phyloP scores from a whole-genome alignment of 2,797 vertebrate genomes.

The Poecilia gillii region DNA sequence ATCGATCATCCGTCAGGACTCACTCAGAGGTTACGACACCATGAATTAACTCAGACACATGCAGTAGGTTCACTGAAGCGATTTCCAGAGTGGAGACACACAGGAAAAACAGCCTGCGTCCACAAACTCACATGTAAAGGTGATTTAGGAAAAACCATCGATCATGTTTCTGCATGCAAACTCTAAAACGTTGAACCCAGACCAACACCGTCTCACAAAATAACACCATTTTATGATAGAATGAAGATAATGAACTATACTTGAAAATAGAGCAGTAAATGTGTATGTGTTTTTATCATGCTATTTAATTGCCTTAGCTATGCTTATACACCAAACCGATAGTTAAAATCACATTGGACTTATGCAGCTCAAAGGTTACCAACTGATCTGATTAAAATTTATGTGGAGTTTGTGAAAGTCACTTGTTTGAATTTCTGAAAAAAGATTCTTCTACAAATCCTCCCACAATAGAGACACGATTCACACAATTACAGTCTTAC shows the following conservation, averaged over 20 bases:
- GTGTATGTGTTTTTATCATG: neutral
- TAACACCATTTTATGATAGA: neutral
- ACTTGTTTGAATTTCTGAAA: neutral
- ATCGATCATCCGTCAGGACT: constrained; percentile 25
- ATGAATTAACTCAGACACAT: constrained; percentile 15
- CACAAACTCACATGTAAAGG: too few relatives aligned
- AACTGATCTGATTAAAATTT: neutral
- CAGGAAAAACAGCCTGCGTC: too few relatives aligned
- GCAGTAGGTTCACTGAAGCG: neutral
- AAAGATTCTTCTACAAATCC: neutral
- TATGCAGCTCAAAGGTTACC: neutral
- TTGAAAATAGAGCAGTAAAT: neutral
- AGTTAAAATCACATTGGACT: neutral
- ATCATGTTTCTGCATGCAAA: neutral
- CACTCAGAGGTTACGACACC: constrained; percentile 20
- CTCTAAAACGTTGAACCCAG: neutral
- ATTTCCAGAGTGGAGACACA: constrained; percentile 2
- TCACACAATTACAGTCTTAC: neutral
- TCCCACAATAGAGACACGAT: neutral
- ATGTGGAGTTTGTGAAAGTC: neutral
- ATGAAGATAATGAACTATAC: neutral
- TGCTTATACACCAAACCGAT: neutral
- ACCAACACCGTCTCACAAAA: neutral
- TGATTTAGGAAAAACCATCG: too few relatives aligned
- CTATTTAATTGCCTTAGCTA: neutral